Evolutionary conservation across 2,888 invertebrate species (phyloP).

Genomic region (Sarcophaga subvicina): DNA sequence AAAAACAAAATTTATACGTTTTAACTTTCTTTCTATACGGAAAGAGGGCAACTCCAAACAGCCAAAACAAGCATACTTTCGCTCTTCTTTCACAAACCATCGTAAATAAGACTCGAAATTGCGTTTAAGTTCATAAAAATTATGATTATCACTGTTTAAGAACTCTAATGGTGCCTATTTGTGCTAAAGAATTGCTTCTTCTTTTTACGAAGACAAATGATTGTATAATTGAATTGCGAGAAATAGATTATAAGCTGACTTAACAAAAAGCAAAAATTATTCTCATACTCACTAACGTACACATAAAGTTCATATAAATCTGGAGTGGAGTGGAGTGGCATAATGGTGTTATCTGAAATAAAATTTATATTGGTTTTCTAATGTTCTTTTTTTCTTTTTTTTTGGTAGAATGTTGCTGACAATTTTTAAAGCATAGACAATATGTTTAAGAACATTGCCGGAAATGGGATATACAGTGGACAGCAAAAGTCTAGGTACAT

Average conservation of each 20-base stretch:
- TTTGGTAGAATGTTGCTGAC: background rate
- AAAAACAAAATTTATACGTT: slow-evolving; percentile 43
- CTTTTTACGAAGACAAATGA: slow-evolving; percentile 44
- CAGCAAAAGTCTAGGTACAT: background rate
- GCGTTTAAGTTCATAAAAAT: slow-evolving; percentile 66
- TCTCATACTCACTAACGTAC: background rate
- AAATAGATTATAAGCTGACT: slow-evolving; percentile 58
- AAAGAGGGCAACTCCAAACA: background rate
- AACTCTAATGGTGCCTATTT: slow-evolving; percentile 61
- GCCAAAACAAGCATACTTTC: slow-evolving; percentile 16
- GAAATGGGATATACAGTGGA: too few relatives aligned
- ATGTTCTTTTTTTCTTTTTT: background rate
- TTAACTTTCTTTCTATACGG: background rate
- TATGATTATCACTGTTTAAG: slow-evolving; percentile 69
- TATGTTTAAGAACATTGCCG: background rate
- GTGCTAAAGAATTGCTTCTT: background rate
- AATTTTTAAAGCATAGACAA: slow-evolving; percentile 4
- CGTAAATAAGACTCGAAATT: slow-evolving; percentile 49
- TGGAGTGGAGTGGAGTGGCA: too few relatives aligned
- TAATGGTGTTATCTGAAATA: slow-evolving; percentile 18
- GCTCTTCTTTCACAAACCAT: slow-evolving; percentile 33
- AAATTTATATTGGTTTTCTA: background rate
- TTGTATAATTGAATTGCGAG: slow-evolving; percentile 63
- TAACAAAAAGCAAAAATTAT: slow-evolving; percentile 7
- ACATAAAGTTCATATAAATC: background rate